Conservation (phyloP, 92 coral and sea anemone genomes). For the Porites lobata region DNA sequence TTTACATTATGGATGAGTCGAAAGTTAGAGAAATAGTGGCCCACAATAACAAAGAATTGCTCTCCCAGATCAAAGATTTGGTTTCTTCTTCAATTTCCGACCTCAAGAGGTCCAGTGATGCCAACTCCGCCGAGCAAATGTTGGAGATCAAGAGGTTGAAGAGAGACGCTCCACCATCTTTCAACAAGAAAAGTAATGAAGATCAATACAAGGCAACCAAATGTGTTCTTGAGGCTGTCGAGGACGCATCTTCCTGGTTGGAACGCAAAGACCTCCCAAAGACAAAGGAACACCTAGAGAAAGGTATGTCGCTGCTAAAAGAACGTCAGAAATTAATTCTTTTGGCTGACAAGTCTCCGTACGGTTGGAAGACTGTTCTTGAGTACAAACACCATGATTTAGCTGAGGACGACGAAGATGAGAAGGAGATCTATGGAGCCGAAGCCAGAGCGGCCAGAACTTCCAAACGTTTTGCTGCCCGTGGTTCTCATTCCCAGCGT, state of each 20-base stretch:
- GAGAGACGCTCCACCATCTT: background rate
- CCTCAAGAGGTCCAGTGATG: background rate
- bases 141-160: background rate
- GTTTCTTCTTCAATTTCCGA: background rate
- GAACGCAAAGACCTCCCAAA: background rate
- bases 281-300: background rate
- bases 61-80: no score
- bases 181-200: background rate
- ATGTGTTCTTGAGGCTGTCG: no score
- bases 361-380: constrained; percentile 57
- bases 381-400: constrained; percentile 22
- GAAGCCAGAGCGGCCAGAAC: constrained; percentile 4
- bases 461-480: background rate
- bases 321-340: constrained; percentile 55
- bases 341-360: constrained; percentile 61
- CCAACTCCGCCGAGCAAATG: background rate
- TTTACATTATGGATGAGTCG: background rate
- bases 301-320: constrained; percentile 52
- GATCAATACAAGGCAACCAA: background rate
- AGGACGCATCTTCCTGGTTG: background rate
- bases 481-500: background rate
- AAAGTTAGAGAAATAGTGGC: background rate
- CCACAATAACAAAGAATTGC: no score
- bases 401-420: constrained; percentile 6
- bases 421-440: background rate